Conservation (phyloP, 2,113 vertebrate genomes). For the Danio rerio region GRCz12tu NC_133181.1:47036001-47036500, state of each 20-base stretch:
- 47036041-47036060: slow-evolving; percentile 38
- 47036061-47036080: slow-evolving; percentile 32
- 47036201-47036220: slow-evolving; percentile 64
- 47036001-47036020: slow-evolving; percentile 25
- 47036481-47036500: no score
- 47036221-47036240: slow-evolving; percentile 53
- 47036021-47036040: slow-evolving; percentile 23
- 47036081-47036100: slow-evolving; percentile 6
- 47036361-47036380: no score
- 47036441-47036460: no score
- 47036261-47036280: slow-evolving; percentile 53
- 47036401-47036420: no score
- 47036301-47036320: slow-evolving; percentile 51
- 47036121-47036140: slow-evolving; percentile 57
- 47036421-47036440: no score
- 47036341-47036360: no score
- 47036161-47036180: slow-evolving; percentile 54
- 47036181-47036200: slow-evolving; percentile 67
- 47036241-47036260: slow-evolving; percentile 63
- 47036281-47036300: slow-evolving; percentile 70
- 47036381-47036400: no score
- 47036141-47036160: slow-evolving; percentile 44
- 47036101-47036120: slow-evolving; percentile 11
- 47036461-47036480: no score
- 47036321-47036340: no score